phyloP scores from a whole-genome alignment of 2,797 vertebrate genomes.

The Galaxias olidus region DNA sequence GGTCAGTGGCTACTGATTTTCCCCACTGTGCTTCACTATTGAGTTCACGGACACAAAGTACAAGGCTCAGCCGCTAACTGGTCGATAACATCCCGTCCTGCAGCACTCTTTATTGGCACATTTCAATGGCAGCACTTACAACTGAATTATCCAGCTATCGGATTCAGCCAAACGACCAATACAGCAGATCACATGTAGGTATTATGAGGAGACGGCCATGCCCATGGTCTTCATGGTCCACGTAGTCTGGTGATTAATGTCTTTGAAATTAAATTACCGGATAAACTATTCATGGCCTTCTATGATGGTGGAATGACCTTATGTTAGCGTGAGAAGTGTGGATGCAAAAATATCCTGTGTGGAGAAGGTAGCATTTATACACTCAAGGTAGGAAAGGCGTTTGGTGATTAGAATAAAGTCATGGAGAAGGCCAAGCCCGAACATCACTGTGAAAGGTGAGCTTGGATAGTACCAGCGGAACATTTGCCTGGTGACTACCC shows the following conservation, averaged over 20 bases:
- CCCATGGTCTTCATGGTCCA: too few species aligned
- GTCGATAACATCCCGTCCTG: conserved; percentile 4
- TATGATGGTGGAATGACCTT: too few species aligned
- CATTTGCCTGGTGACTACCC: conserved; percentile 26
- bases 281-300: too few species aligned
- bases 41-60: not conserved
- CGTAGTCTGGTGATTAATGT: too few species aligned
- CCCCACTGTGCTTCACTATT: not conserved
- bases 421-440: too few species aligned
- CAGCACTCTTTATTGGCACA: not conserved
- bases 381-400: too few species aligned
- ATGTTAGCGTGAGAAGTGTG: too few species aligned
- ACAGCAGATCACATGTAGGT: not conserved
- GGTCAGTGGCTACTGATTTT: not conserved
- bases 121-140: conserved; percentile 12
- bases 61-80: not conserved
- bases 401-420: too few species aligned
- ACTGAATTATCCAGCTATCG: not conserved
- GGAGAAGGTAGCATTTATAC: too few species aligned
- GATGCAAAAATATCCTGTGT: too few species aligned
- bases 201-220: not conserved
- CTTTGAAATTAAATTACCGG: too few species aligned
- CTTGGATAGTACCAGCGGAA: not conserved
- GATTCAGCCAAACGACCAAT: not conserved
- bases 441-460: not conserved